These are phyloP conservation scores for Penaeus chinensis DNA, from an alignment of 1,140 invertebrate species.

Conservation along the genomic window DNA sequence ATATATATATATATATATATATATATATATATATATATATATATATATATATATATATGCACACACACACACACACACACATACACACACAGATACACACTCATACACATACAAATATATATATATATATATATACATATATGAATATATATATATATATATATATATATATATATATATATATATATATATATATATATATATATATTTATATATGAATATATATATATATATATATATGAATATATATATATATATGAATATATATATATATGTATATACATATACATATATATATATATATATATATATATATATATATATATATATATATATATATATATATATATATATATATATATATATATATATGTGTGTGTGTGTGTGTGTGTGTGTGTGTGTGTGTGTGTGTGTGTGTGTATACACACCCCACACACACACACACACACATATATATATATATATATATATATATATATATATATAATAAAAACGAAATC, in stretches of 20 bases:
- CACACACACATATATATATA: not conserved
- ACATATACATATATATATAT: not conserved
- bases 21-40: too few species aligned
- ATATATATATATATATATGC: too few species aligned
- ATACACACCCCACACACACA: too few species aligned
- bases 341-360: too few species aligned
- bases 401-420: too few species aligned
- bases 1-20: too few species aligned
- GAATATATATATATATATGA: not conserved
- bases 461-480: not conserved
- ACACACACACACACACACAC: not conserved
- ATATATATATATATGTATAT: not conserved
- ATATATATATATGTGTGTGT: too few species aligned
- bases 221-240: not conserved
- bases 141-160: constrained; percentile 11
- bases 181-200: not conserved
- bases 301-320: not conserved
- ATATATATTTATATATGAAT: not conserved
- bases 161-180: not conserved
- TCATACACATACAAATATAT: not conserved
- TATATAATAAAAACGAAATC: not conserved
- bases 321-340: not conserved
- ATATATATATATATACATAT: not conserved
- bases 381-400: too few species aligned
- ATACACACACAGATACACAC: not conserved